Conservation (phyloP, 2,888 invertebrate genomes). For the Priapulus caudatus region DNA sequence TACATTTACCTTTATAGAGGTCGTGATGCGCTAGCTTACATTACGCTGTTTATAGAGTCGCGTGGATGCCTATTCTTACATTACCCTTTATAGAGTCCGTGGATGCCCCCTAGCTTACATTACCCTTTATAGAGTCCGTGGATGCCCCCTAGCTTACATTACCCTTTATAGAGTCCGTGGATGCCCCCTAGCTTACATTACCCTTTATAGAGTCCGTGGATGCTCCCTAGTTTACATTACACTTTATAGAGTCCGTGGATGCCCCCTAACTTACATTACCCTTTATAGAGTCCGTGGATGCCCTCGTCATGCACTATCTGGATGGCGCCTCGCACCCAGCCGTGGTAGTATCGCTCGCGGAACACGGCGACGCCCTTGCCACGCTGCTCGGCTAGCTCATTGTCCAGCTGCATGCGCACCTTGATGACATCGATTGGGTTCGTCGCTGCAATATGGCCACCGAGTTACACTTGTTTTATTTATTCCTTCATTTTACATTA, state of each 20-base stretch:
- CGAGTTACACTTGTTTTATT: too few species aligned
- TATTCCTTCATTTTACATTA: too few species aligned
- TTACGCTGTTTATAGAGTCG: too few species aligned
- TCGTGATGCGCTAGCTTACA: too few species aligned
- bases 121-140: slow-evolving; percentile 29
- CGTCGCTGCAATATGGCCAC: too few species aligned
- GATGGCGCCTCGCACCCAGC: slow-evolving; percentile 25
- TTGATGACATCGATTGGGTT: slow-evolving; percentile 32
- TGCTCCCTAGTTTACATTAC: background rate
- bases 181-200: too few species aligned
- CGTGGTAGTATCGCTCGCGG: slow-evolving; percentile 26
- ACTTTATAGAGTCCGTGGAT: background rate
- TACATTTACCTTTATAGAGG: too few species aligned
- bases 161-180: too few species aligned
- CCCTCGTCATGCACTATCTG: slow-evolving; percentile 28
- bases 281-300: slow-evolving; percentile 27
- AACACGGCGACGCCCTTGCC: slow-evolving; percentile 15
- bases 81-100: background rate
- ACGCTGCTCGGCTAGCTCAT: slow-evolving; percentile 27
- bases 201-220: too few species aligned
- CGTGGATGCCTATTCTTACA: too few species aligned
- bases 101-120: background rate
- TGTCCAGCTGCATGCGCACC: slow-evolving; percentile 29
- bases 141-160: too few species aligned
- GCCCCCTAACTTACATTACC: slow-evolving; percentile 14